Evolutionary conservation across 2,888 invertebrate species (phyloP), one percentile per base, ranked within the genome.

Genomic region (Polietes domitor): DNA sequence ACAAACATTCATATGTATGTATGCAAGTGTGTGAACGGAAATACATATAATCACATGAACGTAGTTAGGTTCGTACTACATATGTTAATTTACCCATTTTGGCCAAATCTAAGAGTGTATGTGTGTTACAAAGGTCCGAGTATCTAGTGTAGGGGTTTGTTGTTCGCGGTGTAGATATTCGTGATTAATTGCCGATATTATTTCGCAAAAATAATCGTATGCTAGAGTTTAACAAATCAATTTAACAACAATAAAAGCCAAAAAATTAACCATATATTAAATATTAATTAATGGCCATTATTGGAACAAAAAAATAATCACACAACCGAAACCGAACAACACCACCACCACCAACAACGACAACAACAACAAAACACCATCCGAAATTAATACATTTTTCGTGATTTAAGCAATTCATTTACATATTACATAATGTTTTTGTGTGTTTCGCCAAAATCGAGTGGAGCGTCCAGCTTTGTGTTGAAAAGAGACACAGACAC

Each of bases 391-490:
- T 72, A 50, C 73, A 81, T 73, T 77, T 41, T 37, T 47, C 73
- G 72, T 65, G 63, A 81, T 79, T 77, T 81, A 24, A 81, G 81
- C 84, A 78, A 84, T 76, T 81, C 76, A 84, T 84, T 84, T 84
- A 84, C 84, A 84, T 84, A 79, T 84, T 84, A 84, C 84, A 84
- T 84, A 81, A 84, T 68, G 63, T 19, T 53, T 63, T 75, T 55
- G 50, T 32, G 65, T 43, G 4, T 74, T 61, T 84, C 78, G 80
- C 72, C 72, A 78, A 83, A 77, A 76, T 43, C 61, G 53, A 78
- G 53, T 70, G 63, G 26, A 65, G 68, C 75, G 78, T 68, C 72
- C 72, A 73, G 79, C 73, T 77, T 43, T 41, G 68, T 24, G 15
- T 43, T 41, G 65, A 65, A 37, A 21, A 41, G 41, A n/a, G n/a